Percentiles rank a stretch among this genome's conserved stretches.
Conservation (phyloP, 1,140 invertebrate genomes). For the Trialeurodes vaporariorum region DNA sequence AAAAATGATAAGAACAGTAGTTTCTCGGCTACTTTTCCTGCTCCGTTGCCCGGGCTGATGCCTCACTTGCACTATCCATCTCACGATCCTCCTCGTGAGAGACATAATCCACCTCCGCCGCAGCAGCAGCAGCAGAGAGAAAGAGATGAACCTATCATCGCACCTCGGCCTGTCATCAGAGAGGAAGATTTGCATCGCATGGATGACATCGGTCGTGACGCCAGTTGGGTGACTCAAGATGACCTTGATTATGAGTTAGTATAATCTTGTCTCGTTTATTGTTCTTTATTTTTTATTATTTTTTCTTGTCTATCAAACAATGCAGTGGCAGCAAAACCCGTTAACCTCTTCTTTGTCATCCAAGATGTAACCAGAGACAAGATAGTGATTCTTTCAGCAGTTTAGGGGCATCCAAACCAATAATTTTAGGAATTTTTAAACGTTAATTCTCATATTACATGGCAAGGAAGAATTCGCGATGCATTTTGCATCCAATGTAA, state of each 20-base stretch:
- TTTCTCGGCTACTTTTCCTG: not conserved
- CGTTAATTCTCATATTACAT: too few relatives aligned
- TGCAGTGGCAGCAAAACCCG: too few relatives aligned
- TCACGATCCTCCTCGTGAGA: constrained; percentile 8
- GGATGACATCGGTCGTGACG: constrained; percentile 78
- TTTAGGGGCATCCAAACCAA: too few relatives aligned
- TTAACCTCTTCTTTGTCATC: too few relatives aligned
- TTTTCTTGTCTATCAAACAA: too few relatives aligned
- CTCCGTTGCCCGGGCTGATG: not conserved
- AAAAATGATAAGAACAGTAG: not conserved
- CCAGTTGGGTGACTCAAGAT: constrained; percentile 81
- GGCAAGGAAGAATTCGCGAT: too few relatives aligned
- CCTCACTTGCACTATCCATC: constrained; percentile 9
- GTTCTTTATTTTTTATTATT: too few relatives aligned
- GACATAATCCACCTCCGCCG: constrained; percentile 10
- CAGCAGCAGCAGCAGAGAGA: not conserved
- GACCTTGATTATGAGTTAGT: constrained; percentile 85
- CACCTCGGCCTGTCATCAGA: constrained; percentile 69
- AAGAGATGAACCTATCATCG: constrained; percentile 24
- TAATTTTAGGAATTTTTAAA: too few relatives aligned
- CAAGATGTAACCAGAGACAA: too few relatives aligned
- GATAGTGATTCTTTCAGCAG: too few relatives aligned
- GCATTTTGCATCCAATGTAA: too few relatives aligned
- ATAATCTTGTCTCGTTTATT: too few relatives aligned
- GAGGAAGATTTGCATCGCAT: constrained; percentile 84